Conservation (phyloP, 2,888 invertebrate genomes). For the Odontocerum albicorne region DNA sequence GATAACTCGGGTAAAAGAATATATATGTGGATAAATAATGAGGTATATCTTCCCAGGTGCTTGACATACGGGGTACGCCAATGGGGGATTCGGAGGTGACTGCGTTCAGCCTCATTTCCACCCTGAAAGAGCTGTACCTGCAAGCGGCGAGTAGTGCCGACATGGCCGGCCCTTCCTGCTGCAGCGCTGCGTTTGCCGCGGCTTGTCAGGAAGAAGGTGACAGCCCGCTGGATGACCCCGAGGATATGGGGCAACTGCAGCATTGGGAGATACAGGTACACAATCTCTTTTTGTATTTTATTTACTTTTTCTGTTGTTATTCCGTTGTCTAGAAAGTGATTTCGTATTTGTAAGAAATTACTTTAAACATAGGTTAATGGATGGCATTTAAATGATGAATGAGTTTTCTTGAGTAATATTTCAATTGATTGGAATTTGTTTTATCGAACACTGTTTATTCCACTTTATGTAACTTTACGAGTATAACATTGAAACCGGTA, state of each 20-base stretch:
- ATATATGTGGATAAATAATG: background rate
- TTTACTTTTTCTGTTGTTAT: no score
- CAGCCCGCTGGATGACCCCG: slow-evolving; percentile 13
- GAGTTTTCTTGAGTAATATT: no score
- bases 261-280: slow-evolving; percentile 31
- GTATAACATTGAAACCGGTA: no score
- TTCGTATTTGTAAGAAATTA: no score
- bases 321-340: no score
- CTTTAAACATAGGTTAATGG: no score
- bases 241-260: slow-evolving; percentile 22
- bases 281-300: background rate
- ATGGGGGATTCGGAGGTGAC: slow-evolving; percentile 54
- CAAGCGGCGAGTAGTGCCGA: slow-evolving; percentile 5
- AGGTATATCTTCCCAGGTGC: slow-evolving; percentile 39
- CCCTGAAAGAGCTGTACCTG: slow-evolving; percentile 44
- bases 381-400: no score
- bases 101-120: slow-evolving; percentile 49
- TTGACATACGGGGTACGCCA: slow-evolving; percentile 50
- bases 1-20: no score
- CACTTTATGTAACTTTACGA: no score
- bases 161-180: background rate
- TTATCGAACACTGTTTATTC: no score
- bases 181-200: background rate
- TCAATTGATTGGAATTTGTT: no score
- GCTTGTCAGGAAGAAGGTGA: background rate